Conservation (phyloP, 30 jellyfish, hydroid and myxozoan genomes). For the Phacellophora camtschatica region DNA sequence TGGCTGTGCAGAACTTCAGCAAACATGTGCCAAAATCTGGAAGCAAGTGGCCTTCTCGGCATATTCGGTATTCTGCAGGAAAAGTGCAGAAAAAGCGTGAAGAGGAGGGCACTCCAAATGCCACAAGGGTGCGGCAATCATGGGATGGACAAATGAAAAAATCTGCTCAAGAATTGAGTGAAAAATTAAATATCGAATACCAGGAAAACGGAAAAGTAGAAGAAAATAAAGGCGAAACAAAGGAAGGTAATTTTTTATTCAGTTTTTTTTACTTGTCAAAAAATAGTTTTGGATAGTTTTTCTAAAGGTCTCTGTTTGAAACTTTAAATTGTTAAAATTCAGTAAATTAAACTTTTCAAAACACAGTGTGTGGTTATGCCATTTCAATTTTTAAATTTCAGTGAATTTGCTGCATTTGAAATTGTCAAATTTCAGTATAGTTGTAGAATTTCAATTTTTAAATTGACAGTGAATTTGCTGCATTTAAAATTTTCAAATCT, state of each 20-base stretch:
- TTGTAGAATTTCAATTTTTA: too few species aligned
- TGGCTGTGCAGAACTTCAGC: constrained; percentile 53
- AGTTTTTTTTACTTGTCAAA: background rate
- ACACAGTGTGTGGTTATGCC: too few species aligned
- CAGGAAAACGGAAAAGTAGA: background rate
- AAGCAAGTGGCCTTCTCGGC: constrained; percentile 27
- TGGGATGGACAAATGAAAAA: background rate
- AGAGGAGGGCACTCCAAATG: constrained; percentile 37
- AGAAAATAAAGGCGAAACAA: background rate
- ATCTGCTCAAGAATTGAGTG: background rate
- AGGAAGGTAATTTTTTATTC: background rate
- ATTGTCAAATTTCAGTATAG: too few species aligned
- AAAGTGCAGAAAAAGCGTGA: constrained; percentile 43
- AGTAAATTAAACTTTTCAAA: too few species aligned
- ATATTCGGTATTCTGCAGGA: constrained; percentile 21
- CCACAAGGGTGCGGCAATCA: background rate
- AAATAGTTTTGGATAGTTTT: too few species aligned
- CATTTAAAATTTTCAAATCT: too few species aligned
- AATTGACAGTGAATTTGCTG: too few species aligned
- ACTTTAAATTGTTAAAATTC: too few species aligned
- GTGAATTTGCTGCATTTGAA: too few species aligned
- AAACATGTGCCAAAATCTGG: constrained; percentile 30
- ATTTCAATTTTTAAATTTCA: too few species aligned
- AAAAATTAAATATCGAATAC: background rate
- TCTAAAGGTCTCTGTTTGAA: too few species aligned